Evolutionary conservation across 2,888 invertebrate species (phyloP), one percentile per base, ranked within the genome.

Genomic region (Pandemis corylana): DNA sequence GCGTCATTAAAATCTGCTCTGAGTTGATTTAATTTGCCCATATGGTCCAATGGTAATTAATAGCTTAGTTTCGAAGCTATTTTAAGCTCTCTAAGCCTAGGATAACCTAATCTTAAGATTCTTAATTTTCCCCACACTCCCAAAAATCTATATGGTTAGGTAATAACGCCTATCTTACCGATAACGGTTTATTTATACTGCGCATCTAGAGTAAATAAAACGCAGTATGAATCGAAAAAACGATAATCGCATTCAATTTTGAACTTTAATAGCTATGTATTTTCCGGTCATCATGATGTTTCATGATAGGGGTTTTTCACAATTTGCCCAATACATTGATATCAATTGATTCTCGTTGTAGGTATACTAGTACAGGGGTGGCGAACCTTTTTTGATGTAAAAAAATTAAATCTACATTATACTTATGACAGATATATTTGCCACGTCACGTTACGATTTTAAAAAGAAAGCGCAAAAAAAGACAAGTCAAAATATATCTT

Each of bases 291-390:
- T 28, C 59, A 5, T 28, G 3, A 12, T 59, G 15, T 53, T 53
- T 53, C 28, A 59, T 59, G 12, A 20, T 28, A 28, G 20, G 59
- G 59, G 59, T 59, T 59, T 56, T 59, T 59, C 59, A 28, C 59
- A 59, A 59, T 15, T 20, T 7, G 28, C 10, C 53, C 6, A 53
- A 53, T 53, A 12, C n/a, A 56, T 56, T 56, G 20, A 12, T 59
- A 59, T 59, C 59, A 28, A 28, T 28, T 28, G 28, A 28, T 28
- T 28, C 28, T 28, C 2, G 28, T 28, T 28, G 28, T n/a, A 28
- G 1, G 2, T 2, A 28, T 28, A 28, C 28, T 28, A 28, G 28
- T 28, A 28, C 28, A 28, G 28, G 28, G 28, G 28, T 28, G 28
- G 28, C 28, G 28, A 28, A 28, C 28, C 28, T 28, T 28, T 28